Evolutionary conservation across 2,888 invertebrate species (phyloP).

Genomic region (Phasia obesa): DNA sequence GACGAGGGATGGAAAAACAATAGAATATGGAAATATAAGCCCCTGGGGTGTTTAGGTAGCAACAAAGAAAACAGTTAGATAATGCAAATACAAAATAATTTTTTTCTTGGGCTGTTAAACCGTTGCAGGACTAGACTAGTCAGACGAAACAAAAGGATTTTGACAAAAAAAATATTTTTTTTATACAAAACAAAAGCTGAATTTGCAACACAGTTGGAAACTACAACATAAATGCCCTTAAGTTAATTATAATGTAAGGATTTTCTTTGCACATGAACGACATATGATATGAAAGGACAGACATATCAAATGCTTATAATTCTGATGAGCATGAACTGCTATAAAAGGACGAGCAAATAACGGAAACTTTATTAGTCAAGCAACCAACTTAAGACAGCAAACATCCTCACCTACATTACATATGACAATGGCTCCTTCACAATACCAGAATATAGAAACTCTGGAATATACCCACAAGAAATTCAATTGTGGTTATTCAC

Average conservation of each 20-base stretch:
- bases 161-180: neutral
- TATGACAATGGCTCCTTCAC: conserved; percentile 44
- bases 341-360: conserved; percentile 34
- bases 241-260: conserved; percentile 58
- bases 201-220: neutral
- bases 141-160: conserved; percentile 51
- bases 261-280: conserved; percentile 36
- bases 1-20: neutral
- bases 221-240: conserved; percentile 49
- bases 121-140: conserved; percentile 30
- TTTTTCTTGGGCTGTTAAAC: neutral
- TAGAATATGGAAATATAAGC: neutral
- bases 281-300: neutral
- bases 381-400: neutral
- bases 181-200: conserved; percentile 13
- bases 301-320: neutral
- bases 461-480: conserved; percentile 59
- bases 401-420: neutral
- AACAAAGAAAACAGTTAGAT: conserved; percentile 21
- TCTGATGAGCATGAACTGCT: neutral
- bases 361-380: conserved; percentile 12
- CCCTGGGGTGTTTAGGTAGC: conserved; percentile 26
- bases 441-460: conserved; percentile 2
- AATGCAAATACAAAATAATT: neutral
- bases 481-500: conserved; percentile 62